Conservation (phyloP, 1,140 invertebrate species). For the Drosophila ogumai region DNA sequence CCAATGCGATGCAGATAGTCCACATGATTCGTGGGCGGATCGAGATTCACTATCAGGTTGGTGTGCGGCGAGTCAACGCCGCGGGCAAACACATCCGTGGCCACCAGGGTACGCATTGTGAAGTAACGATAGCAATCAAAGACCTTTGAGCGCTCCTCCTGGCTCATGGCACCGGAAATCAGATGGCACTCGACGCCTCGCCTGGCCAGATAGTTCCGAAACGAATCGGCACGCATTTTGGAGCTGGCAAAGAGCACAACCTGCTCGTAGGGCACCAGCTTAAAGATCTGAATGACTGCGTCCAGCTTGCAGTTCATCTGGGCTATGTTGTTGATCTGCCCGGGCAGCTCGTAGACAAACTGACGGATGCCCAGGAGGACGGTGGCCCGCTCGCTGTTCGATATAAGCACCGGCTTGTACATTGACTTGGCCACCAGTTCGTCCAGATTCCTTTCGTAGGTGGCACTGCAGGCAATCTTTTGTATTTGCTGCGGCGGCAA, state of each 20-base stretch:
- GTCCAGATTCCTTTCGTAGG: conserved; percentile 93
- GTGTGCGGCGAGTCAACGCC: conserved; percentile 97
- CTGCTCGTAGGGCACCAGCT: conserved; percentile 92
- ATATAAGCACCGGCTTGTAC: conserved; percentile 91
- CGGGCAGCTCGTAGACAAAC: conserved; percentile 87
- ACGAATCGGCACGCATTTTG: conserved; percentile 90
- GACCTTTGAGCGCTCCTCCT: conserved; percentile 90
- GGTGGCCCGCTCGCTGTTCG: conserved; percentile 87
- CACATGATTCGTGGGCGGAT: conserved; percentile 91
- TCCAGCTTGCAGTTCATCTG: conserved; percentile 90
- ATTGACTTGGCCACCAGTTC: conserved; percentile 91
- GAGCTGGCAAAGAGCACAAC: conserved; percentile 96
- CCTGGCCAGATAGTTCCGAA: conserved; percentile 89
- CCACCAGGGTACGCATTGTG: conserved; percentile 93
- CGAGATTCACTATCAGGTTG: conserved; percentile 97
- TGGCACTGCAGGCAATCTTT: conserved; percentile 96
- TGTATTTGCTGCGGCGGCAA: conserved; percentile 92
- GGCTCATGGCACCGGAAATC: conserved; percentile 91
- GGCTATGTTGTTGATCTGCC: conserved; percentile 87
- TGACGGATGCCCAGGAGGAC: conserved; percentile 92
- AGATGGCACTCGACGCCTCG: conserved; percentile 88
- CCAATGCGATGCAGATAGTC: conserved; percentile 98
- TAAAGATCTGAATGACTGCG: conserved; percentile 90
- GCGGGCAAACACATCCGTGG: conserved; percentile 95
- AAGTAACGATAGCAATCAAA: conserved; percentile 92